Base-by-base conservation (phyloP, 2,113 vertebrate species). In the Aspidoscelis tigris region DNA sequence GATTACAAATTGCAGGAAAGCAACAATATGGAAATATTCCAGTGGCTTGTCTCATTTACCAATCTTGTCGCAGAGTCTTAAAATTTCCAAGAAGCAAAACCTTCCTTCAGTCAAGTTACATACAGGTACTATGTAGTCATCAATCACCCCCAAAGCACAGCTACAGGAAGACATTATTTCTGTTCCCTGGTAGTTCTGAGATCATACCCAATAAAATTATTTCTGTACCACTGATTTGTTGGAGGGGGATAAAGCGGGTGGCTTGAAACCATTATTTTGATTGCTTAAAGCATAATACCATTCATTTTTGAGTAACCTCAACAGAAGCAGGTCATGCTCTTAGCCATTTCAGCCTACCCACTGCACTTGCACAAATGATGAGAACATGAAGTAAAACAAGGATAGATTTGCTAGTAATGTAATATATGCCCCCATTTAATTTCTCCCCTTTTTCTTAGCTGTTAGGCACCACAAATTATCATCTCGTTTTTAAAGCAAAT, bases 191-290 rank as follows among this genome's bases (percentile, higher is more conserved):
- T 58, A 78, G 20, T 78, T 64, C 9, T 5, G 44, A 66, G 44
- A 66, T 66, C 44, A 16, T 18, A 61, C 58, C 58, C 58, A 61
- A 18, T 61, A 61, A 61, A 61, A 61, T 61, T 16, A 61, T 1
- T 68, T 68, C 50, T 66, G 47, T 68, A 68, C 14, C 7, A 44
- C 24, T 26, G 64, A 66, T 47, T 20, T 50, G 78, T 14, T n/a
- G 41, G 58, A 3, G 18, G 66, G 41, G 16, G 39, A 24, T 7
- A 47, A 44, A 65, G 2, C 43, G 68, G 78, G 64, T 33, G 43
- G 64, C 64, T 50, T 47, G 61, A 79, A 68, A 50, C 78, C 64
- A 47, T 79, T 68, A 47, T 79, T 79, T 68, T 68, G 43, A 79
- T 79, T 78, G 65, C 58, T 65, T 24, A 65, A 79, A 68, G 41